Conservation (phyloP, 2,888 invertebrate species). For the Sussaba pulchella region DNA sequence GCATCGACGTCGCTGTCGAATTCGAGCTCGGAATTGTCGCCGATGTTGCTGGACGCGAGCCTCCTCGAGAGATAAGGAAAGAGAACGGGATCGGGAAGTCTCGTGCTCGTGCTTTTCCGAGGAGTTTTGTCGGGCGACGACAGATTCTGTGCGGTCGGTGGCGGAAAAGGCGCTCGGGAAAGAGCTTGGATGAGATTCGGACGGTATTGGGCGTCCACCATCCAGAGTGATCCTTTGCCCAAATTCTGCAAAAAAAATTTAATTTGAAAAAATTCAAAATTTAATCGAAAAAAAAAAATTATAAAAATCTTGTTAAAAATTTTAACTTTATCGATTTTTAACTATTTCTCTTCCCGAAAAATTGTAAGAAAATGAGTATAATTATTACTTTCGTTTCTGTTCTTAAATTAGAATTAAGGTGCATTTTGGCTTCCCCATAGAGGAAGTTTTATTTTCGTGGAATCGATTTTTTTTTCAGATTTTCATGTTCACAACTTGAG, state of each 20-base stretch:
- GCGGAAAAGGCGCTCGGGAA: slow-evolving; percentile 94
- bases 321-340: background rate
- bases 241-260: slow-evolving; percentile 88
- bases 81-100: slow-evolving; percentile 90
- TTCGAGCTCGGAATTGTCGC: slow-evolving; percentile 86
- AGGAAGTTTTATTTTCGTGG: too few relatives aligned
- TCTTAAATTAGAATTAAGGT: too few relatives aligned
- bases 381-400: too few relatives aligned
- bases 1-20: slow-evolving; percentile 88
- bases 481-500: too few relatives aligned
- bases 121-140: slow-evolving; percentile 80
- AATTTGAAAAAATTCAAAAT: slow-evolving; percentile 13
- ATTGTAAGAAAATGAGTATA: too few relatives aligned
- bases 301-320: slow-evolving; percentile 28
- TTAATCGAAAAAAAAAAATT: slow-evolving; percentile 37
- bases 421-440: too few relatives aligned
- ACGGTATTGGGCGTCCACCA: slow-evolving; percentile 96
- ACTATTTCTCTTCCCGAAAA: too few relatives aligned
- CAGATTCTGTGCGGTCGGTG: slow-evolving; percentile 81
- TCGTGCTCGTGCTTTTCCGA: slow-evolving; percentile 79
- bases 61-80: slow-evolving; percentile 93
- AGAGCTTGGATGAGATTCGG: slow-evolving; percentile 95
- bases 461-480: too few relatives aligned
- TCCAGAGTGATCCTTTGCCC: slow-evolving; percentile 98
- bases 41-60: slow-evolving; percentile 85